Conservation (phyloP, 2,797 vertebrate genomes). For the Phyllotis vaccarum region DNA sequence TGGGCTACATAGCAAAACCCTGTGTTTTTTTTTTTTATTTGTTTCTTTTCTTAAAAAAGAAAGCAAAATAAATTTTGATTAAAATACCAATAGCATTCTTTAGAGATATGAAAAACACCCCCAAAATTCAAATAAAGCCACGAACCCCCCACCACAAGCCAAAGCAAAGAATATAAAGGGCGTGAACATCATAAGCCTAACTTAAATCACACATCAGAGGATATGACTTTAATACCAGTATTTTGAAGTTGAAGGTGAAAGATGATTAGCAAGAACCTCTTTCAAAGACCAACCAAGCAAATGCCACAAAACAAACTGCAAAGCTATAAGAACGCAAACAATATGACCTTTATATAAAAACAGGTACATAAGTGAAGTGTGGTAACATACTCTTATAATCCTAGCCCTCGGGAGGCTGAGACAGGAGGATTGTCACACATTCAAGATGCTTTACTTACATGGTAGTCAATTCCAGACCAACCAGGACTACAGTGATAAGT, state of each 20-base stretch:
- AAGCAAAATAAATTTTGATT: not conserved
- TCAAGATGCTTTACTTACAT: not conserved
- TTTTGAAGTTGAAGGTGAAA: not conserved
- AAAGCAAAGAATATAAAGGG: not conserved
- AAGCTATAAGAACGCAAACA: not conserved
- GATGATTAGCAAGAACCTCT: not conserved
- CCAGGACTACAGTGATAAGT: not conserved
- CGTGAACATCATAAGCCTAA: not conserved
- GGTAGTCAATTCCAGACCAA: not conserved
- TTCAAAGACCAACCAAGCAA: not conserved
- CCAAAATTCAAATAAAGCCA: not conserved
- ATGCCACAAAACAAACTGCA: not conserved
- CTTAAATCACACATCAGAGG: not conserved
- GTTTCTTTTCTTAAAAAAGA: not conserved
- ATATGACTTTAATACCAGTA: not conserved
- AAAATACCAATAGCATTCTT: not conserved
- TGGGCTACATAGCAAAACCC: not conserved
- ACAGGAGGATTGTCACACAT: not conserved
- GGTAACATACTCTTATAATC: not conserved
- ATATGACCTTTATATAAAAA: not conserved
- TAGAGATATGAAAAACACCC: not conserved
- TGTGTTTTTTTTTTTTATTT: not conserved
- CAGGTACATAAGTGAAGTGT: not conserved
- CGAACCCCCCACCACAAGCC: not conserved
- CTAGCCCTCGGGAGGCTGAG: not conserved